Percentiles rank a stretch among this genome's conserved stretches.
Evolutionary conservation across 1,140 invertebrate genomes (phyloP).

Genomic region (Samia ricini): DNA sequence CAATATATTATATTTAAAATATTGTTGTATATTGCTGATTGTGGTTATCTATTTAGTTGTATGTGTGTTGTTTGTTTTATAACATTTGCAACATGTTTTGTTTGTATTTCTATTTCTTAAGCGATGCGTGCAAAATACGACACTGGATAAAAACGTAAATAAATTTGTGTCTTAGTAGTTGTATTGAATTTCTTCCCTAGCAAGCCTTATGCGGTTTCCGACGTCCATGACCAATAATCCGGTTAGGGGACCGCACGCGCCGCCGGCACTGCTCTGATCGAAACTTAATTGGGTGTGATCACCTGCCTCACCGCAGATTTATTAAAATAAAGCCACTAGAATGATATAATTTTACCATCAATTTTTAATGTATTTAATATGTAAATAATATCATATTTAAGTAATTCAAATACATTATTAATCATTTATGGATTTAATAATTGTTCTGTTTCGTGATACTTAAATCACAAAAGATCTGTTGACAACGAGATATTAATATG

Average conservation of each 20-base stretch:
- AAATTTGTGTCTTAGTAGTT: background rate
- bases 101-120: background rate
- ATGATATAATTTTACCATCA: background rate
- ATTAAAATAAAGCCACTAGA: constrained; percentile 46
- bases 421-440: too few species aligned
- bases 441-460: too few species aligned
- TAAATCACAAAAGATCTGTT: too few species aligned
- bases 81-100: background rate
- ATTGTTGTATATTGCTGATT: background rate
- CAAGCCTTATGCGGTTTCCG: constrained; percentile 5
- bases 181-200: background rate
- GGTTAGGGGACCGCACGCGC: constrained; percentile 58
- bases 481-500: too few species aligned
- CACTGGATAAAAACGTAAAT: background rate
- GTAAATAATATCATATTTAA: background rate
- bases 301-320: constrained; percentile 48
- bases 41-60: too few species aligned
- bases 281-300: constrained; percentile 65
- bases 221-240: constrained; percentile 46
- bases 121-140: background rate
- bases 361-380: background rate
- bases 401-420: too few species aligned
- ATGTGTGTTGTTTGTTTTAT: background rate
- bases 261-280: constrained; percentile 53
- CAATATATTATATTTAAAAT: background rate